These are phyloP conservation scores for Melierax canorus DNA, from an alignment of 2,113 vertebrate species.

Conservation along the genomic window DNA sequence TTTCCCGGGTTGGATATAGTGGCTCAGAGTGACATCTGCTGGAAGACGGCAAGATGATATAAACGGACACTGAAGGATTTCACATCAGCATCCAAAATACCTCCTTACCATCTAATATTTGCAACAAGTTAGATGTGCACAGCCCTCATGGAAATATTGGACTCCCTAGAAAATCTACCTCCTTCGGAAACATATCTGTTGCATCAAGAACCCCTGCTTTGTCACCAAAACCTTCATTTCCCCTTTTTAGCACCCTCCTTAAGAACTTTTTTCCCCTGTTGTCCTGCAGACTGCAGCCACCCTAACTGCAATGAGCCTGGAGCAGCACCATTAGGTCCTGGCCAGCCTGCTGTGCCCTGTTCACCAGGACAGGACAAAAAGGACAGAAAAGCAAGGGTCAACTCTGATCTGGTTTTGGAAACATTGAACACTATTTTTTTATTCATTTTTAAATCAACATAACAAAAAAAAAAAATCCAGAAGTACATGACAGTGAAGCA, in stretches of 20 bases:
- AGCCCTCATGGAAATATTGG: not conserved
- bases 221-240: not conserved
- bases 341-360: not conserved
- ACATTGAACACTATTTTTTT: not conserved
- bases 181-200: not conserved
- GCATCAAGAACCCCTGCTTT: not conserved
- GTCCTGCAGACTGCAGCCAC: not conserved
- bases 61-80: not conserved
- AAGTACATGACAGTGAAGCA: not conserved
- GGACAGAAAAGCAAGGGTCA: not conserved
- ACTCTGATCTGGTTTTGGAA: not conserved
- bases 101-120: not conserved
- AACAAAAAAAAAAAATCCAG: not conserved
- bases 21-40: conserved; percentile 54
- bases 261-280: not conserved
- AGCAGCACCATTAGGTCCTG: not conserved
- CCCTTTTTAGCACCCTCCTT: not conserved
- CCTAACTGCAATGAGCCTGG: not conserved
- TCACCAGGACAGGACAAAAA: not conserved
- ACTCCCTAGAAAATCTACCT: not conserved
- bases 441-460: not conserved
- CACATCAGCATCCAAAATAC: not conserved
- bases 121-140: not conserved
- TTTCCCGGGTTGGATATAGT: fast-evolving
- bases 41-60: not conserved